A percentile compares a stretch with the other conserved stretches of the same genome.
Conservation (phyloP, 2,797 vertebrate genomes). For the Rhyacichthys aspro region DNA sequence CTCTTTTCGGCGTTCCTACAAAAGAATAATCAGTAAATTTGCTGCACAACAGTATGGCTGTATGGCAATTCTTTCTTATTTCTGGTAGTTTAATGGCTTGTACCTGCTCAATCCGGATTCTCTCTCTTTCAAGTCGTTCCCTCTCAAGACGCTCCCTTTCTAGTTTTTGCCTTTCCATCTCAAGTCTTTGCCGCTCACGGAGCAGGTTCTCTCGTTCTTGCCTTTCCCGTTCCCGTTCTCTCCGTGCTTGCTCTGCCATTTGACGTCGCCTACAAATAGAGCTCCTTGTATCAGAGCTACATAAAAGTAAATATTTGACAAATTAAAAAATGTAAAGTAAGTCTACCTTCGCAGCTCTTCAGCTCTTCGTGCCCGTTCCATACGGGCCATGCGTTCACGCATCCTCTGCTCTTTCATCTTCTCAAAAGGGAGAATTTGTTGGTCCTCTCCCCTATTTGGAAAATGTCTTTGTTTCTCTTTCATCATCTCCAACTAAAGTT, state of each 20-base stretch:
- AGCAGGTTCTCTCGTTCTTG: slow-evolving; percentile 91
- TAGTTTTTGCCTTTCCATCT: slow-evolving; percentile 93
- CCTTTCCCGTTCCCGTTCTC: slow-evolving; percentile 90
- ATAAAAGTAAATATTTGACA: too few relatives aligned
- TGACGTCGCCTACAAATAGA: slow-evolving; percentile 84
- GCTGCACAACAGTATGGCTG: not conserved
- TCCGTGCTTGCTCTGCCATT: slow-evolving; percentile 88
- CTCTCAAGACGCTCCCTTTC: slow-evolving; percentile 94
- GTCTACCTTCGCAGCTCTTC: slow-evolving; percentile 92
- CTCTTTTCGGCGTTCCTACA: slow-evolving; percentile 92
- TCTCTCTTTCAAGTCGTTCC: slow-evolving; percentile 93
- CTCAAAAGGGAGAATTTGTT: slow-evolving; percentile 94
- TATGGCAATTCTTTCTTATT: not conserved
- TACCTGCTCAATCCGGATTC: slow-evolving; percentile 97
- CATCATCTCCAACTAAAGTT: slow-evolving; percentile 83
- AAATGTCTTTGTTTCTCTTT: slow-evolving; percentile 86
- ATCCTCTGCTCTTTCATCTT: slow-evolving; percentile 96
- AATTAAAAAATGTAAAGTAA: not conserved
- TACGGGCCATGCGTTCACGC: slow-evolving; percentile 88
- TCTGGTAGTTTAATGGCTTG: slow-evolving; percentile 9
- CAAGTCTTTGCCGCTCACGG: slow-evolving; percentile 91
- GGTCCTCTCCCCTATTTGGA: slow-evolving; percentile 82
- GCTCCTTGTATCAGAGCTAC: too few relatives aligned
- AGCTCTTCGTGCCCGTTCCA: slow-evolving; percentile 90
- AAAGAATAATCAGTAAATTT: not conserved